Evolutionary conservation across 2,888 invertebrate genomes (phyloP), one percentile per base, ranked within the genome.

Genomic region (Sturmia bella): DNA sequence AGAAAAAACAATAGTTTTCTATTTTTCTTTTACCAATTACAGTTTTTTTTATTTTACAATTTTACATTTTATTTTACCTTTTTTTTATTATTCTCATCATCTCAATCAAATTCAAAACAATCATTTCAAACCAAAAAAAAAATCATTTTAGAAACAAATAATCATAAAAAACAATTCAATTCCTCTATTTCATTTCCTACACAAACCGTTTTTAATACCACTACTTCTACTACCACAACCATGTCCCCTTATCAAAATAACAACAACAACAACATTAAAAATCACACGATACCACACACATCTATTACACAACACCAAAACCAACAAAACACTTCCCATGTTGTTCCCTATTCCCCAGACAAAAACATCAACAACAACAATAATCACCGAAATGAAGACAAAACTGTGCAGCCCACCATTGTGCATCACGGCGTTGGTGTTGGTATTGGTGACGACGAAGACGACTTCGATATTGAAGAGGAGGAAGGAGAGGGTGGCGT

Each of bases 401-500:
- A 81, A 81, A 41, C 57, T 73, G 41, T 54, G 13, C 52, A 75
- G 56, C 32, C 61, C 13, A 21, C 75, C 39, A 19, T 21, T 50
- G 32, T 27, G 11, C 63, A 54, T 21, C 64, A 66, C 32, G 7
- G 32, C 9, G 32, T 9, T 9, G 32, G 6, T 19, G n/a, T n/a
- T n/a, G n/a, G n/a, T n/a, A n/a, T n/a, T n/a, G 68, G 84, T 72
- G 66, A 76, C 19, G 81, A 85, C 66, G 84, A 84, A 61, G 83
- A 86, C 80, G 86, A 86, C 83, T 86, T 86, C 75, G 86, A 85
- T 37, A 68, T 85, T 64, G 84, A 85, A 61, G 87, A 86, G 48
- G 88, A 86, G 82, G 87, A 77, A 43, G 87, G 84, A 48, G 87
- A 86, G 82, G 86, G 85, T 86, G 86, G 85, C 57, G 81, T 85